Evolutionary conservation across 2,888 invertebrate species (phyloP).

Genomic region (Habroteleia sp.): DNA sequence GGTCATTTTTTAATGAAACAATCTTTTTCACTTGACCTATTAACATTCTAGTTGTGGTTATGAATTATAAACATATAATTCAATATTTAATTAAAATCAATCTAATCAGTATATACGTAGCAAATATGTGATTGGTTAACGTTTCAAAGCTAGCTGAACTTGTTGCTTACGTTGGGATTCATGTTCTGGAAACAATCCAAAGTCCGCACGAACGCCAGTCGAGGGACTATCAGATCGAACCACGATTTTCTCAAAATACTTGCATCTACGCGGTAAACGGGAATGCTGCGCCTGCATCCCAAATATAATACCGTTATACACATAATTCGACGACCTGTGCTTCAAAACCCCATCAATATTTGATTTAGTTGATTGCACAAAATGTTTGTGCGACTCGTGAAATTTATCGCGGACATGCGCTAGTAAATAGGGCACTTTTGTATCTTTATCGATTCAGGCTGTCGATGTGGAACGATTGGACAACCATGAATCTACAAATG

Average conservation of each 20-base stretch:
- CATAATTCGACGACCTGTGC: constrained; percentile 60
- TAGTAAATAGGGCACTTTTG: constrained; percentile 18
- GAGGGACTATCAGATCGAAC: constrained; percentile 30
- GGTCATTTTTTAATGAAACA: too few species aligned
- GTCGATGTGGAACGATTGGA: constrained; percentile 1
- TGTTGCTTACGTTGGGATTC: constrained; percentile 57
- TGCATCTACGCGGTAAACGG: constrained; percentile 34
- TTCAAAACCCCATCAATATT: constrained; percentile 65
- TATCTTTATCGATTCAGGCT: constrained; percentile 12
- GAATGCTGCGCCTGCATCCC: constrained; percentile 28
- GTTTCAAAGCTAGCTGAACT: constrained; percentile 26
- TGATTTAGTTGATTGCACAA: constrained; percentile 70
- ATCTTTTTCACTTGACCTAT: background rate
- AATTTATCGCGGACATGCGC: constrained; percentile 65
- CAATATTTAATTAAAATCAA: constrained; percentile 7
- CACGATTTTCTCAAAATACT: constrained; percentile 31
- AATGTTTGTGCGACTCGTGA: constrained; percentile 66
- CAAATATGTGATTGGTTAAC: constrained; percentile 30
- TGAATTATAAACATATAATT: constrained; percentile 35
- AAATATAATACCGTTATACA: constrained; percentile 59
- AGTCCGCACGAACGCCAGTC: constrained; percentile 27
- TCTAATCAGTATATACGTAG: constrained; percentile 17
- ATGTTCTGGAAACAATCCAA: constrained; percentile 58
- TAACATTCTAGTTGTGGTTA: too few species aligned
- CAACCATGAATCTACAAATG: too few species aligned